These are phyloP conservation scores for Apteryx mantelli DNA, from an alignment of 2,113 vertebrate genomes.

Conservation along the genomic window DNA sequence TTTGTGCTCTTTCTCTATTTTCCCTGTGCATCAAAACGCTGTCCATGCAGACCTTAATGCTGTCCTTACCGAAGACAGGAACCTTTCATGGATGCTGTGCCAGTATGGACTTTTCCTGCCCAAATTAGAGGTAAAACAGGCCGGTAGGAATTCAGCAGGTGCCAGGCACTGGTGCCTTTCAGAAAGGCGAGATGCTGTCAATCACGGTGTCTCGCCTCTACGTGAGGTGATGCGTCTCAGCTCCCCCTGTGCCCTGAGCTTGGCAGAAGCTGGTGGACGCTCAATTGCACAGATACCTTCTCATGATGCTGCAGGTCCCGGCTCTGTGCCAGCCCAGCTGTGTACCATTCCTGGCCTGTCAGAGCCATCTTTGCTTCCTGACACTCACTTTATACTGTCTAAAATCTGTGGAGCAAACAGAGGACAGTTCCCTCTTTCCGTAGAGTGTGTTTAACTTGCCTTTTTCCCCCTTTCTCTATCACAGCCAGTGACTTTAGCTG, in stretches of 20 bases:
- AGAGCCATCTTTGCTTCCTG: not conserved
- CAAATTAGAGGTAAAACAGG: not conserved
- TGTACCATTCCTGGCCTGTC: not conserved
- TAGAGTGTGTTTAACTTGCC: rapidly evolving
- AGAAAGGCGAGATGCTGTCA: not conserved
- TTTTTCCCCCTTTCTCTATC: not conserved
- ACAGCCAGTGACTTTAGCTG: not conserved
- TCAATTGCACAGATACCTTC: not conserved
- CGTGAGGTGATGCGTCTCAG: rapidly evolving
- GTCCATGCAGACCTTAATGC: not conserved
- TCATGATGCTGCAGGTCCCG: not conserved
- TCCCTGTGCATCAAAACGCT: not conserved
- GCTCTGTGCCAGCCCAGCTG: not conserved
- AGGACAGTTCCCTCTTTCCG: not conserved
- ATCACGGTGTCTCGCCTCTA: not conserved
- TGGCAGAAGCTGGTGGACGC: not conserved
- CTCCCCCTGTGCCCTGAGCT: not conserved
- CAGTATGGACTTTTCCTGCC: not conserved
- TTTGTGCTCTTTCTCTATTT: not conserved
- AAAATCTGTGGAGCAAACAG: not conserved
- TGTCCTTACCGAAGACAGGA: not conserved
- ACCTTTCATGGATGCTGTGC: not conserved
- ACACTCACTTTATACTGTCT: not conserved
- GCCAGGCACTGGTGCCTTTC: not conserved
- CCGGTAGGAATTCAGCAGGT: not conserved